phyloP scores from a whole-genome alignment of 2,797 vertebrate species.

The Malacoctenus gilli region DNA sequence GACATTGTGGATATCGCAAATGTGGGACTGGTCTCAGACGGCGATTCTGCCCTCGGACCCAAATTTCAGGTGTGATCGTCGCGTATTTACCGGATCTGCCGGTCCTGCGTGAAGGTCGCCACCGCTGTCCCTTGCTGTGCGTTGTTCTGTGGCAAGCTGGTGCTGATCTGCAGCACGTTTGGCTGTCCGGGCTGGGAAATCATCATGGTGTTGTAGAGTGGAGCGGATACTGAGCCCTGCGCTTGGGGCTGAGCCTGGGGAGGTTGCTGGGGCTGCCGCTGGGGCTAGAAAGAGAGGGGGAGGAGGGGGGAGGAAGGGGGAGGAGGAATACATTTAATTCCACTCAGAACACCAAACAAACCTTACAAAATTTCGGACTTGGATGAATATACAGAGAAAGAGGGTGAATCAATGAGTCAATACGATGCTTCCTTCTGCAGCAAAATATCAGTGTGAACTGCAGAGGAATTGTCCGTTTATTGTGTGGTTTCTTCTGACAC shows the following conservation, averaged over 20 bases:
- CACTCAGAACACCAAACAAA: too few species aligned
- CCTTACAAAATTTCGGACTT: too few species aligned
- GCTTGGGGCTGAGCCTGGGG: conserved; percentile 74
- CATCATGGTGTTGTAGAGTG: conserved; percentile 97
- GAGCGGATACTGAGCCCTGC: conserved; percentile 78
- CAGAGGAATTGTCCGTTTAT: neutral
- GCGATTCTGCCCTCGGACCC: too few species aligned
- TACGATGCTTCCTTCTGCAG: too few species aligned
- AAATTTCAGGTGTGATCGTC: neutral
- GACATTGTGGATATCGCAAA: too few species aligned
- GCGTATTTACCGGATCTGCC: conserved; percentile 85
- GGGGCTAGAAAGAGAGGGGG: conserved; percentile 38
- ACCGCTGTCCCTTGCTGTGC: conserved; percentile 85
- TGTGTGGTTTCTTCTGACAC: neutral
- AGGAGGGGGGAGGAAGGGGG: too few species aligned
- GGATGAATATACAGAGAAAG: neutral
- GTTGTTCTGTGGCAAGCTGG: conserved; percentile 87
- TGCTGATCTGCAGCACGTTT: conserved; percentile 91
- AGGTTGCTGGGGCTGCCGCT: conserved; percentile 74
- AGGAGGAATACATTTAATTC: neutral
- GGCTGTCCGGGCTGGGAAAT: conserved; percentile 90
- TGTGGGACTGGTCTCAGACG: too few species aligned
- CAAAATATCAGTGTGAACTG: neutral
- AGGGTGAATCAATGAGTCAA: too few species aligned
- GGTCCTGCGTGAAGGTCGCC: conserved; percentile 90